A percentile compares a stretch with the other conserved stretches of the same genome.
These are phyloP conservation scores for Anser brachyrhynchus DNA, from an alignment of 2,113 vertebrate species.

Conservation along the genomic window DNA sequence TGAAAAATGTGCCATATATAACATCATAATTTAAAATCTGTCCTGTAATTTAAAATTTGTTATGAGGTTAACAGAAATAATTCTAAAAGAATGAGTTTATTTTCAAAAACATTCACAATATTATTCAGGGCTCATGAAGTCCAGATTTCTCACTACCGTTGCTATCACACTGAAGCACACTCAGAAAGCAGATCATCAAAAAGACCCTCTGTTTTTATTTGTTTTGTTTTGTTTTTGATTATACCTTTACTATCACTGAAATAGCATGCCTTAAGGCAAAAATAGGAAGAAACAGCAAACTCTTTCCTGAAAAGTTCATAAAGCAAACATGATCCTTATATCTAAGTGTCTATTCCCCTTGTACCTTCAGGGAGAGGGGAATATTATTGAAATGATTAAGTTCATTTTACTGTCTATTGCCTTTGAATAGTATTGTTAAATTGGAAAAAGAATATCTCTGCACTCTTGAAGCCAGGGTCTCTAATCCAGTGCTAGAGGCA, in stretches of 20 bases:
- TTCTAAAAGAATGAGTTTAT: neutral
- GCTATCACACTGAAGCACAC: neutral
- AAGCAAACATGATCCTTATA: constrained; percentile 48
- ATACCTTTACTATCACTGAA: neutral
- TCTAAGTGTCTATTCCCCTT: constrained; percentile 35
- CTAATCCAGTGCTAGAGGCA: constrained; percentile 31
- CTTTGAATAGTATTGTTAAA: constrained; percentile 56
- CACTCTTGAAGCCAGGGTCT: constrained; percentile 11
- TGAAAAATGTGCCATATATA: neutral
- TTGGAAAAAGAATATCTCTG: constrained; percentile 16
- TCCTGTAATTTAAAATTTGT: neutral
- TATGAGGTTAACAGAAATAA: neutral
- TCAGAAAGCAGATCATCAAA: neutral
- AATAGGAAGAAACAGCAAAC: neutral
- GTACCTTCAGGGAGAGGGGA: constrained; percentile 41
- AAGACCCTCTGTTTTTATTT: neutral
- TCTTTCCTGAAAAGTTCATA: constrained; percentile 55
- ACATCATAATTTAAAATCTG: neutral
- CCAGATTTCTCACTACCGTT: neutral
- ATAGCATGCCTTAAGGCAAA: neutral
- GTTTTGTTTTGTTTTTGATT: neutral
- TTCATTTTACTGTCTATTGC: constrained; percentile 62
- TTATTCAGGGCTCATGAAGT: neutral
- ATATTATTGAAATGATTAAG: constrained; percentile 55
- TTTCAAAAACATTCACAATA: neutral